Evolutionary conservation across 2,888 invertebrate genomes (phyloP), one percentile per base, ranked within the genome.

Genomic region (Pterobdella sp.): DNA sequence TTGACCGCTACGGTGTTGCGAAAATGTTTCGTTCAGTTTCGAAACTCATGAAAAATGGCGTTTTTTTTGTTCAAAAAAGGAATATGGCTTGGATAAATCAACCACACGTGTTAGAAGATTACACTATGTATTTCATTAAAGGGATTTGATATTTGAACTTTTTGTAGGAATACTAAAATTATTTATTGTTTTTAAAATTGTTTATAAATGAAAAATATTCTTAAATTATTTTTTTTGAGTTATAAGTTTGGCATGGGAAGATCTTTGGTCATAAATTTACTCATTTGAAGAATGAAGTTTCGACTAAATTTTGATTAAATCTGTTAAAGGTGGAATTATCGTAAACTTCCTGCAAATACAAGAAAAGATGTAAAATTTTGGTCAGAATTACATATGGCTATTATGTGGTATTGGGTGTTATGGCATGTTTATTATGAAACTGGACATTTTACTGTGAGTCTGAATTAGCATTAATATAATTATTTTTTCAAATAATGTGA

Each of bases 21-120:
- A 22, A 56, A 56, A 56, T 56, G 60, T n/a, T 56, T 56, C 60
- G 60, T 22, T 22, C n/a, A 26, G 60, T 56, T 56, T 56, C 60
- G n/a, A 56, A 56, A 14, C 60, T 56, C 26, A 4, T 56, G 60
- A 56, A 56, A 56, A 56, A 56, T 56, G 60, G 14, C 4, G 3
- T 4, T 4, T 26, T 26, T n/a, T 56, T 56, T 22, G 60, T 22
- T 4, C 60, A 56, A 56, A 56, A n/a, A n/a, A 4, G 60, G n/a
- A 56, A n/a, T 26, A 56, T 56, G 60, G 60, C n/a, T 26, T 56
- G 60, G 60, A 26, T 56, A 18, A n/a, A 56, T 56, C n/a, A 56
- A 4, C 60, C 60, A 56, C 60, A 56, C 26, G n/a, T 26, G 60
- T 56, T 26, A 56, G 60, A 14, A n/a, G n/a, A n/a, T n/a, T n/a